These are phyloP conservation scores for Merops nubicus DNA, from an alignment of 2,113 vertebrate species.

Conservation along the genomic window DNA sequence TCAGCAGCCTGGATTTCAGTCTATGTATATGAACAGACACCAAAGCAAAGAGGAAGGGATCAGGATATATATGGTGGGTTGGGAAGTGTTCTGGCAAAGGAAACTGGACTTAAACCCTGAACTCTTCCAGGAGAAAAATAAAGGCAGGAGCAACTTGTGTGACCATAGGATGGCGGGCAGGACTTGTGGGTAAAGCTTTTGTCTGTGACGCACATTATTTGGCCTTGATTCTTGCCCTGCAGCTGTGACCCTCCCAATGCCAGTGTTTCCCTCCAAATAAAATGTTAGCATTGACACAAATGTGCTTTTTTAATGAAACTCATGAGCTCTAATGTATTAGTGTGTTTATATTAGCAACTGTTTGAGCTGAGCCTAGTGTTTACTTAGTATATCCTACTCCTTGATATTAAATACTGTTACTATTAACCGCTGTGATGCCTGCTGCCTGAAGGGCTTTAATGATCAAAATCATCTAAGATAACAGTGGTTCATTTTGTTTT, in stretches of 20 bases:
- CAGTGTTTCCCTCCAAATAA: background rate
- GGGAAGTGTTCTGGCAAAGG: background rate
- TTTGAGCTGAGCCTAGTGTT: background rate
- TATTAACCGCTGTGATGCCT: conserved; percentile 19
- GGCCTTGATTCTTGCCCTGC: background rate
- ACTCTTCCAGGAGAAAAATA: background rate
- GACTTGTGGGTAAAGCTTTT: background rate
- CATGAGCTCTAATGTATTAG: background rate
- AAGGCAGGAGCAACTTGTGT: background rate
- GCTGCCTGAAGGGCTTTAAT: background rate
- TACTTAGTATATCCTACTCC: background rate
- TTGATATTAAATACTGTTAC: background rate
- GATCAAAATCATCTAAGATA: background rate
- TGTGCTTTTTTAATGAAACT: background rate
- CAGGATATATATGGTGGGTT: rapidly evolving
- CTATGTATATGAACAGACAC: rapidly evolving
- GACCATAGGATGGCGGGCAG: rapidly evolving
- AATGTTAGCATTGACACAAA: conserved; percentile 7
- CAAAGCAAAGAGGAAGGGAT: background rate
- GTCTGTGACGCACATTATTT: background rate
- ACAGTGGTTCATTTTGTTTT: background rate
- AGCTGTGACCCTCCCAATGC: background rate
- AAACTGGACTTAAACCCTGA: background rate
- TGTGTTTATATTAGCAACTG: background rate
- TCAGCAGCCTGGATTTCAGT: background rate